Percentiles rank a stretch among this genome's conserved stretches.
These are phyloP conservation scores for Mamestra configurata DNA, from an alignment of 1,140 invertebrate species.

Conservation along the genomic window DNA sequence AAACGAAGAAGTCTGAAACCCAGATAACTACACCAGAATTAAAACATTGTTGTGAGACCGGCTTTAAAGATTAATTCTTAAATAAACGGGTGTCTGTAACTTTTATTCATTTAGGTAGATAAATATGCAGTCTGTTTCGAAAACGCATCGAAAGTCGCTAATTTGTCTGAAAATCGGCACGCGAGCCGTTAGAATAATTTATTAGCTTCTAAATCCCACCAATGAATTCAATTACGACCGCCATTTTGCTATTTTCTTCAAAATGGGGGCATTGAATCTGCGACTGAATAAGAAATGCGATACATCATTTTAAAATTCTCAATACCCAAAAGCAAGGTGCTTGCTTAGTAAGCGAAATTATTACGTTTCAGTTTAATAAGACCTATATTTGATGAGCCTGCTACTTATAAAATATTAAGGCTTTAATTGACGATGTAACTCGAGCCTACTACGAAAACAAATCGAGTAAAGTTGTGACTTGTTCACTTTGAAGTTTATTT, in stretches of 20 bases:
- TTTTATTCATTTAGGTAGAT: no score
- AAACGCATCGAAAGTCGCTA: neutral
- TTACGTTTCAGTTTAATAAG: slow-evolving; percentile 32
- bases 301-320: slow-evolving; percentile 22
- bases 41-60: no score
- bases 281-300: slow-evolving; percentile 25
- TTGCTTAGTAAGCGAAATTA: slow-evolving; percentile 29
- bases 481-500: slow-evolving; percentile 23
- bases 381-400: slow-evolving; percentile 29
- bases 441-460: slow-evolving; percentile 36
- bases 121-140: neutral
- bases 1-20: no score
- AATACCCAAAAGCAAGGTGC: neutral
- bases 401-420: slow-evolving; percentile 21
- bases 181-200: slow-evolving; percentile 22
- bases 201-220: slow-evolving; percentile 20
- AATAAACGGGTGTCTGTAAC: no score
- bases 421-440: slow-evolving; percentile 41
- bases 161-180: slow-evolving; percentile 1
- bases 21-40: no score
- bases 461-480: slow-evolving; percentile 31
- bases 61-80: no score
- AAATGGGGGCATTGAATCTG: slow-evolving; percentile 18
- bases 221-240: slow-evolving; percentile 13
- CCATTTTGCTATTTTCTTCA: slow-evolving; percentile 23